Percentiles rank a stretch among this genome's conserved stretches.
Evolutionary conservation across 2,888 invertebrate species (phyloP).

Genomic region (Eucriotettix oculatus): DNA sequence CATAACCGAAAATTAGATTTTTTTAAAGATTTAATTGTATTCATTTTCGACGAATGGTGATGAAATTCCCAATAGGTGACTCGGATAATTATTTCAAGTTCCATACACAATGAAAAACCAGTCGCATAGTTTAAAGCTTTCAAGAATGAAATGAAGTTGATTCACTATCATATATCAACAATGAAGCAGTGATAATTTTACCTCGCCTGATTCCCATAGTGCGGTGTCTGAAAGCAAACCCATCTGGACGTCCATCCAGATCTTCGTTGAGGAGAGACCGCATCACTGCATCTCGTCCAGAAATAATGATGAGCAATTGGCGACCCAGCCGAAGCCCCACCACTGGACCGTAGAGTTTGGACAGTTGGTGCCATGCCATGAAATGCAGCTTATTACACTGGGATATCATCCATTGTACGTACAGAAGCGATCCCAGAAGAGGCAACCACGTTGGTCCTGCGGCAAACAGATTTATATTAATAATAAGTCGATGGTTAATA

Average conservation of each 20-base stretch:
- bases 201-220: conserved; percentile 43
- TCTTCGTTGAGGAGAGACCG: conserved; percentile 37
- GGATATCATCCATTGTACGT: conserved; percentile 3
- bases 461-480: no score
- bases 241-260: conserved; percentile 47
- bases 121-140: no score
- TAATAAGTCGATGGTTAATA: no score
- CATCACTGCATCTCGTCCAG: conserved; percentile 35
- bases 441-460: conserved; percentile 10
- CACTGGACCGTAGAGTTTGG: conserved; percentile 39
- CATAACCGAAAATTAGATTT: no score
- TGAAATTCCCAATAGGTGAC: background rate
- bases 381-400: conserved; percentile 39
- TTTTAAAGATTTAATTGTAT: no score
- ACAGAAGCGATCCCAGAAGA: conserved; percentile 5
- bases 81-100: background rate
- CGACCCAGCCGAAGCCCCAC: conserved; percentile 62
- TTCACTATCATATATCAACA: no score
- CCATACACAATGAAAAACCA: no score
- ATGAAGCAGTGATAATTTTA: conserved; percentile 14
- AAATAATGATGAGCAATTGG: conserved; percentile 48
- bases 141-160: no score
- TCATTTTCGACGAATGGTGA: no score
- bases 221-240: conserved; percentile 41
- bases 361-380: conserved; percentile 45